Base-by-base conservation (phyloP, 2,888 invertebrate genomes). In the Uloborus plumipes region DNA sequence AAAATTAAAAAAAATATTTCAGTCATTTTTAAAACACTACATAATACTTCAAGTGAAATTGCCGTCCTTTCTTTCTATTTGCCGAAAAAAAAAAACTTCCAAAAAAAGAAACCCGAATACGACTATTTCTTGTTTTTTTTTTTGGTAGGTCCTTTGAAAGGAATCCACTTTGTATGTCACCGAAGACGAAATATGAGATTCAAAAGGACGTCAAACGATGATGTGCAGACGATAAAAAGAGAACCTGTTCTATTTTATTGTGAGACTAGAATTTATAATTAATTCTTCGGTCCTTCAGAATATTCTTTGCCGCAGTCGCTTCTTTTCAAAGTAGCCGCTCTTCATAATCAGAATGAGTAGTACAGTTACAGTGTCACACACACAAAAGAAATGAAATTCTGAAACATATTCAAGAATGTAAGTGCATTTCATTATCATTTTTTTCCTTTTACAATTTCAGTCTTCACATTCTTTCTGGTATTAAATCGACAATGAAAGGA, bases 241-340 rank as follows among this genome's bases (percentile, higher is more conserved):
- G 73, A 65, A 65, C 16, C 20, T 64, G 58, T n/a, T 53, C 22
- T 14, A 20, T 39, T 50, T 53, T 49, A 72, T 58, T 74, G 73
- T 65, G 55, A 49, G 73, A 20, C 55, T 49, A 65, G 73, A 74
- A 74, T 74, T 74, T 73, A 26, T 74, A 74, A 74, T 74, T 74
- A 74, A 74, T 74, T 74, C 55, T 18, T 74, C n/a, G 49, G 39
- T 59, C 55, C 15, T 61, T 72, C 22, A 31, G 18, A 16, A 13
- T 31, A 20, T 26, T 6, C 22, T 65, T 65, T 58, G 61, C 31
- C 55, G 39, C 53, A 67, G 47, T 39, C 15, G 6, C n/a, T 39
- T 11, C 39, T 11, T 39, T 39, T 39, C 39, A 39, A 39, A 39
- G 39, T 39, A 9, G 39, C 49, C 72, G 49, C 53, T 74, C 55